Percentiles rank a stretch among this genome's conserved stretches.
phyloP scores from a whole-genome alignment of 2,113 vertebrate genomes.

The Ceyx margarethae region DNA sequence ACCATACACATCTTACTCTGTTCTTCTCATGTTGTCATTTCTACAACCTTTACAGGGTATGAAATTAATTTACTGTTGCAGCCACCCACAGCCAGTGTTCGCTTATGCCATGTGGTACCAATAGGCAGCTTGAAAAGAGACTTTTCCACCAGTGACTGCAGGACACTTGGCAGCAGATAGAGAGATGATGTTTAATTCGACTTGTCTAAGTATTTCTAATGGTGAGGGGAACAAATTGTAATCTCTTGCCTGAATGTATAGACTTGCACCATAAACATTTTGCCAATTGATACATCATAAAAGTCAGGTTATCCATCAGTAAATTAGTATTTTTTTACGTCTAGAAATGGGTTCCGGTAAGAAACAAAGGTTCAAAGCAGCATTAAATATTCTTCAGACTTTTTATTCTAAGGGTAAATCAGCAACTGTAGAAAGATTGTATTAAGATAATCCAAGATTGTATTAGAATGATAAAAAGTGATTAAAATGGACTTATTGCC shows the following conservation, averaged over 20 bases:
- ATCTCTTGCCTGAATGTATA: constrained; percentile 18
- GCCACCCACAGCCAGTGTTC: neutral
- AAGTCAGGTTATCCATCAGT: neutral
- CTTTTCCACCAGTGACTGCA: neutral
- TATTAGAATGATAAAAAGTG: neutral
- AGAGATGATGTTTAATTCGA: neutral
- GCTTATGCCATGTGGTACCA: neutral
- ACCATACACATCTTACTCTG: neutral
- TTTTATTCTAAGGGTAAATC: constrained; percentile 28
- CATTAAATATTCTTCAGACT: neutral
- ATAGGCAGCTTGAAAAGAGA: neutral
- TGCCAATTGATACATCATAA: neutral
- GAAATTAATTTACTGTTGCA: neutral
- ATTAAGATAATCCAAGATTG: neutral
- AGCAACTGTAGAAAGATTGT: neutral
- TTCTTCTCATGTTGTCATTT: neutral
- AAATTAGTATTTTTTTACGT: neutral
- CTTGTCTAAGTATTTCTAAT: neutral
- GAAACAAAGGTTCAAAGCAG: neutral
- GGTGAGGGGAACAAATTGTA: neutral
- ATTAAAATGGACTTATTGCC: constrained; percentile 6
- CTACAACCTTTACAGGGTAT: neutral
- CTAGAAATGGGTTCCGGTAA: neutral
- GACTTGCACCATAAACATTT: neutral
- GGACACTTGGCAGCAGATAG: neutral